Base-by-base conservation (phyloP, 2,888 invertebrate species). In the Latrodectus hesperus region DNA sequence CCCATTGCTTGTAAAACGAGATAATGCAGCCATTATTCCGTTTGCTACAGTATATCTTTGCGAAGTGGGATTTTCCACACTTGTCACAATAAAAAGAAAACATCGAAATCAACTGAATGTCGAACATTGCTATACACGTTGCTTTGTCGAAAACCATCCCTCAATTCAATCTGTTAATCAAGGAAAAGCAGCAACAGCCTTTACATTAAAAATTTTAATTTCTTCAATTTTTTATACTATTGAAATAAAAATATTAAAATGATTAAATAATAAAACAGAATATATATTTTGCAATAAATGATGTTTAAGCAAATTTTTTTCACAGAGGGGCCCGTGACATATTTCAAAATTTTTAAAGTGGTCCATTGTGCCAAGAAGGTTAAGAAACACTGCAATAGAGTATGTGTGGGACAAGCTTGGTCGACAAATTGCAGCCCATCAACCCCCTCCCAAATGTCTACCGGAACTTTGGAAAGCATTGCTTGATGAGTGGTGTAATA, bases 11-110 rank as follows among this genome's bases (percentile, higher is more conserved):
- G 81, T 74, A 74, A 82, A 74, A 68, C 81, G 74, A 82, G 81
- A 74, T 82, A 82, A 74, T 74, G 81, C 81, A 82, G 74, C 74
- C 81, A 74, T 82, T 82, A 82, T 82, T 82, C 81, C 68, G 67
- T 82, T 82, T 82, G 81, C 81, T 74, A 82, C 74, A 74, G 74
- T 82, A 82, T 74, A 82, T 82, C 74, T 74, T 74, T 74, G 74
- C 74, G 74, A 82, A 82, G 74, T 67, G 68, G 81, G 74, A 82
- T 82, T 74, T 82, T 82, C 81, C 68, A 82, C 81, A 74, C 81
- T 74, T 74, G 81, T 82, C 74, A 82, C 81, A 74, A 82, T 82
- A 82, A 82, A 82, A 82, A 82, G 74, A 82, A 82, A 68, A 82
- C 81, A 82, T 82, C 81, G 74, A 82, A 82, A 82, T 82, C 74